Evolutionary conservation across 2,888 invertebrate species (phyloP).

Genomic region (Euproctis similis): DNA sequence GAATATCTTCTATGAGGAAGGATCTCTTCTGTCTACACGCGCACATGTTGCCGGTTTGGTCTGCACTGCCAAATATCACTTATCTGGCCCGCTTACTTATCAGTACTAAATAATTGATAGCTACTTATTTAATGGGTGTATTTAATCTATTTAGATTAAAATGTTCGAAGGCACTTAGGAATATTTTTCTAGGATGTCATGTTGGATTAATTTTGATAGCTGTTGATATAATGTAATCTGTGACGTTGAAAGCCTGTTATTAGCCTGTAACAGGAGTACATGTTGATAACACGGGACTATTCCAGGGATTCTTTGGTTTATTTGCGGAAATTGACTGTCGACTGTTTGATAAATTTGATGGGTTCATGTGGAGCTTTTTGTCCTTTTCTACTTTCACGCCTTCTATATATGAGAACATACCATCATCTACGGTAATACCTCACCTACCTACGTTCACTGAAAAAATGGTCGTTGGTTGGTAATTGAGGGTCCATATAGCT

Average conservation of each 20-base stretch:
- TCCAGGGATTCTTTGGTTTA: too few relatives aligned
- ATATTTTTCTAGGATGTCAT: slow-evolving; percentile 25
- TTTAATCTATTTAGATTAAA: slow-evolving; percentile 51
- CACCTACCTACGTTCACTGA: too few relatives aligned
- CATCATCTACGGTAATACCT: too few relatives aligned
- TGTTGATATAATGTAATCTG: slow-evolving; percentile 20
- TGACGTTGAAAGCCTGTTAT: slow-evolving; percentile 31
- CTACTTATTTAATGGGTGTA: slow-evolving; percentile 67
- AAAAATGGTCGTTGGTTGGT: too few relatives aligned
- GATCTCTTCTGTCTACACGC: slow-evolving; percentile 63
- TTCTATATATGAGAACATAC: too few relatives aligned
- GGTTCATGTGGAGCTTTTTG: too few relatives aligned
- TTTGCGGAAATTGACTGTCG: too few relatives aligned
- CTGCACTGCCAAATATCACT: slow-evolving; percentile 52
- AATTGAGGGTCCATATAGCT: too few relatives aligned
- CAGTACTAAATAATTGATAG: slow-evolving; percentile 64
- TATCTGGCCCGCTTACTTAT: slow-evolving; percentile 40
- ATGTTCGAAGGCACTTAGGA: slow-evolving; percentile 24
- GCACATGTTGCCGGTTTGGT: slow-evolving; percentile 52
- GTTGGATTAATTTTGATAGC: slow-evolving; percentile 24
- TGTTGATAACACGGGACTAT: too few relatives aligned
- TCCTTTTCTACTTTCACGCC: too few relatives aligned
- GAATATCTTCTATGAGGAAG: slow-evolving; percentile 62
- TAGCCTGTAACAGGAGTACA: slow-evolving; percentile 16
- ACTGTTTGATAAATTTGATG: too few relatives aligned